Evolutionary conservation across 2,113 vertebrate species (phyloP), one percentile per base, ranked within the genome.

Genomic region (Calypte anna): DNA sequence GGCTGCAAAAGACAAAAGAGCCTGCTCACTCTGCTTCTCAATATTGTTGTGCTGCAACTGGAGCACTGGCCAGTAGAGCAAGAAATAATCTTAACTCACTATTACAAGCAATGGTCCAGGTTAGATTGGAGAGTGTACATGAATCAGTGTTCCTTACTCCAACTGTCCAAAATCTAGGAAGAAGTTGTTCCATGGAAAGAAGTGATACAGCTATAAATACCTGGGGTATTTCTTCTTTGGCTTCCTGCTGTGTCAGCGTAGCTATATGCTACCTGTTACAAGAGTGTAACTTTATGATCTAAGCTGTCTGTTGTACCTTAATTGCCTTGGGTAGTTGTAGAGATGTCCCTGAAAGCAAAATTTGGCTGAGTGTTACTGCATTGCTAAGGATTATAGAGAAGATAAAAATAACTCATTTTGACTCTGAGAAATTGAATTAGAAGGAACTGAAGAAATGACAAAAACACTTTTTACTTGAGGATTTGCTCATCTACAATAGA

Each of bases 21-120:
- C 22, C 33, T 0, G 0, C 40, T 59, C 9, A 58, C n/a, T 46
- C 70, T 8, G 12, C 25, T 51, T 2, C 40, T 59, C 16, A 7
- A 22, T 0, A 0, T 25, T 58, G 44, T 5, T 36, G 23, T 76
- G 48, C 18, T 8, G 2, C 53, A 89, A 13, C 27, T 64, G 33
- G 14, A 63, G 8, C 22, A 18, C 2, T 6, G 7, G 14, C 15
- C 15, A 22, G 8, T 16, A n/a, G 31, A 67, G 69, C 7, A 33
- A 33, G n/a, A 82, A 57, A 55, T 19, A 40, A 40, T 24, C 25
- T 57, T 30, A 58, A 20, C 19, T 82, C 8, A 16, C 18, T 9
- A 3, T 66, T 38, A 7, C 10, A 4, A 31, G 36, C 10, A 55
- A 3, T 24, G 10, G 12, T 53, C 30, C 27, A 18, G 21, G 6